phyloP scores from a whole-genome alignment of 2,888 invertebrate species.

The Alviniconcha strummeri region DNA sequence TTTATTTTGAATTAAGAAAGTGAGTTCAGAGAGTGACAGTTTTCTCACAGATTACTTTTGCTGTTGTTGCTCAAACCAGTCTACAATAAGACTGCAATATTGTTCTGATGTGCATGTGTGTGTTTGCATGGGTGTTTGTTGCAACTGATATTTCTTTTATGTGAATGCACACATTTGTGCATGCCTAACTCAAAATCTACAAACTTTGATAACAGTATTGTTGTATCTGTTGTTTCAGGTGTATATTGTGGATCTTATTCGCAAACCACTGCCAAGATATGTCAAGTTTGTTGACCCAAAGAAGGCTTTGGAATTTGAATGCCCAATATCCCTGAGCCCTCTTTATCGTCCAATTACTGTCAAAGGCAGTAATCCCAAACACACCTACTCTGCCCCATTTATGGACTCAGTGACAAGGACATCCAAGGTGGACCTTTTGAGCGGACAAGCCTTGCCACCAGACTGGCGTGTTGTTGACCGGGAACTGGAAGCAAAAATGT shows the following conservation, averaged over 20 bases:
- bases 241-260: constrained; percentile 59
- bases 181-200: no score
- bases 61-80: no score
- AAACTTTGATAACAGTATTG: no score
- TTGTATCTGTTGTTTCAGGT: constrained; percentile 50
- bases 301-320: constrained; percentile 62
- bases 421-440: constrained; percentile 68
- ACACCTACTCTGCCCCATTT: constrained; percentile 68
- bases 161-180: no score
- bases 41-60: no score
- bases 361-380: constrained; percentile 63
- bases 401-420: constrained; percentile 68
- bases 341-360: constrained; percentile 69
- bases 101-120: no score
- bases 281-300: constrained; percentile 61
- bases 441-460: constrained; percentile 55
- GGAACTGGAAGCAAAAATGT: constrained; percentile 64
- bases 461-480: constrained; percentile 67
- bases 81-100: no score
- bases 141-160: no score
- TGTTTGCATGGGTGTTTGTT: no score
- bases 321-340: constrained; percentile 68
- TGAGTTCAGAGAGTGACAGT: no score
- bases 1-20: no score
- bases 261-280: constrained; percentile 66